Conservation (phyloP, 1,140 invertebrate genomes). For the Ceratitis capitata region DNA sequence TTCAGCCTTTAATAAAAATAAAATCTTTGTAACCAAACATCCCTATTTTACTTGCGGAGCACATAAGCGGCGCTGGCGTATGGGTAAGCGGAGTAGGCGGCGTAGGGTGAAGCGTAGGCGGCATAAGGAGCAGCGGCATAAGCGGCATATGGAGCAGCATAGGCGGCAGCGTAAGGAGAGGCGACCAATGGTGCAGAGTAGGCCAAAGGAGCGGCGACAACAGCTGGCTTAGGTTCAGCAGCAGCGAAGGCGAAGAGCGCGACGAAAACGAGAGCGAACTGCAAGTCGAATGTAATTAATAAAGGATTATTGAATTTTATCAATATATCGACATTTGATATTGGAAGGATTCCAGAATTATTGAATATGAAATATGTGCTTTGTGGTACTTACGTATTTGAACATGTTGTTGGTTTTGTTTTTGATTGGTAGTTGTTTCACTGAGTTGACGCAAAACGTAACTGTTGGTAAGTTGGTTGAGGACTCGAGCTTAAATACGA, state of each 20-base stretch:
- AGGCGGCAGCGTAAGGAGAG: conserved; percentile 47
- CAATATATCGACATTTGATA: not conserved
- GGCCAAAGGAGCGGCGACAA: conserved; percentile 57
- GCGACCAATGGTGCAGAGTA: conserved; percentile 50
- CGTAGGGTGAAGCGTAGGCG: conserved; percentile 46
- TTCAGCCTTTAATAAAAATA: not conserved
- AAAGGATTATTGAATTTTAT: not conserved
- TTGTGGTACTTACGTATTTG: conserved; percentile 65
- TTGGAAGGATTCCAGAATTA: not conserved
- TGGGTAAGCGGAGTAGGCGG: conserved; percentile 41
- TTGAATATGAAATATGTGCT: not conserved
- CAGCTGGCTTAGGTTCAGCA: conserved; percentile 53
- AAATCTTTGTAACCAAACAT: not conserved
- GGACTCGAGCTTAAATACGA: conserved; percentile 18
- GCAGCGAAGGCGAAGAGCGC: conserved; percentile 57
- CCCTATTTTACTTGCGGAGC: conserved; percentile 39
- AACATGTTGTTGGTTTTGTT: conserved; percentile 54
- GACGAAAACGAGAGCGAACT: conserved; percentile 61
- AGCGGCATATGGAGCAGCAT: conserved; percentile 40
- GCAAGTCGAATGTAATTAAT: conserved; percentile 35
- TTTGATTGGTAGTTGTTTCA: conserved; percentile 25
- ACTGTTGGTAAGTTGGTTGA: conserved; percentile 6
- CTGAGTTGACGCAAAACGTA: not conserved
- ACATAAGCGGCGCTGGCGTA: conserved; percentile 44
- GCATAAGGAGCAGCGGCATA: conserved; percentile 46